phyloP scores from a whole-genome alignment of 2,888 invertebrate species.

The Invenusta paracnida region DNA sequence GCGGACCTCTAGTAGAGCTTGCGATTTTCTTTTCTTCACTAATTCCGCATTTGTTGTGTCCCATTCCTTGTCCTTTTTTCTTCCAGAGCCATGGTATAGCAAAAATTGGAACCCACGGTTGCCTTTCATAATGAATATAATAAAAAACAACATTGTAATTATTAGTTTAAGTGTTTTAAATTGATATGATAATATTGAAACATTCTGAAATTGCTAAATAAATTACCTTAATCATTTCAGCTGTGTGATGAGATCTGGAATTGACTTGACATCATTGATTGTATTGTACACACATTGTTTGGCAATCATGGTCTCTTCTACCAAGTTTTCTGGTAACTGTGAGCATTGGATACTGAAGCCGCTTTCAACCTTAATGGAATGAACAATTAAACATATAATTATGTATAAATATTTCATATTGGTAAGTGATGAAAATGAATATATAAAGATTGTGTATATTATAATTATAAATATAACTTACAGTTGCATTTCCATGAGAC shows the following conservation, averaged over 20 bases:
- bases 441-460: not conserved
- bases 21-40: not conserved
- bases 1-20: not conserved
- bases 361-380: not conserved
- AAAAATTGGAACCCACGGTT: no score
- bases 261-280: not conserved
- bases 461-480: not conserved
- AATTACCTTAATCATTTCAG: no score
- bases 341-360: not conserved
- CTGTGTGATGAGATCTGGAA: no score
- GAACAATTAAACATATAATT: not conserved
- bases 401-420: not conserved
- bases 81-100: no score
- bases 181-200: not conserved
- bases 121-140: constrained; percentile 15
- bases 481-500: not conserved
- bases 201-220: not conserved
- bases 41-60: not conserved
- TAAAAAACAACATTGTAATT: no score
- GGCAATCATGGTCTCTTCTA: not conserved
- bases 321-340: not conserved
- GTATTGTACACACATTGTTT: not conserved
- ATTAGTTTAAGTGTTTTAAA: not conserved
- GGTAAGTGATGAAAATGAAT: not conserved
- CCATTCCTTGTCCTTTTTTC: no score